Evolutionary conservation across 1,140 invertebrate genomes (phyloP).

Genomic region (Drosophila suzukii): DNA sequence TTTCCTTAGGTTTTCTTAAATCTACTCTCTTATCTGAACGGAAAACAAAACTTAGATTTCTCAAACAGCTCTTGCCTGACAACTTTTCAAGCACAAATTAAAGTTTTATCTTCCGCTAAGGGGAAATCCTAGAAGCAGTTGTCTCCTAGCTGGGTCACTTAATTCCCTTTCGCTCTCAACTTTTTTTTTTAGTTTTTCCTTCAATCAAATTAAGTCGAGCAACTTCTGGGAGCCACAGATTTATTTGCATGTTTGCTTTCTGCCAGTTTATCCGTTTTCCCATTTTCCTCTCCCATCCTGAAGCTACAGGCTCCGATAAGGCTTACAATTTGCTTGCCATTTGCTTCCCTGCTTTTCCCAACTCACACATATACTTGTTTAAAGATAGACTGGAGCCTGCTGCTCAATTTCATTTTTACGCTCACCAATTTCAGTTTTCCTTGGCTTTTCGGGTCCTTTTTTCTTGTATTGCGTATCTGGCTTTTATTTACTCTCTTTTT

Average conservation of each 20-base stretch:
- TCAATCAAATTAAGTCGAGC: conserved; percentile 43
- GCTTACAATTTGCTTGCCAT: conserved; percentile 51
- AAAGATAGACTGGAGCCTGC: conserved; percentile 48
- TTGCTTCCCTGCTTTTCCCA: conserved; percentile 18
- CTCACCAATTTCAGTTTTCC: conserved; percentile 58
- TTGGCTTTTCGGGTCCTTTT: conserved; percentile 34
- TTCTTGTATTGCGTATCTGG: conserved; percentile 22
- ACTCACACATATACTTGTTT: conserved; percentile 5
- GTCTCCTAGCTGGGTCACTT: conserved; percentile 2
- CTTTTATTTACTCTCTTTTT: conserved; percentile 44
- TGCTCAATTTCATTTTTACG: conserved; percentile 76
- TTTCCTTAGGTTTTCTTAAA: too few species aligned
- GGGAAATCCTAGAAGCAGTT: conserved; percentile 14
- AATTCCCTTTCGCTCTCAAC: background rate
- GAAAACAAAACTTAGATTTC: background rate
- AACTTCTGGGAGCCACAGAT: conserved; percentile 45
- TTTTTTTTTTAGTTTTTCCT: conserved; percentile 21
- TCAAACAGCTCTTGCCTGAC: background rate
- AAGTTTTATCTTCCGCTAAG: conserved; percentile 15
- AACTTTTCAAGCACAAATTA: conserved; percentile 6
- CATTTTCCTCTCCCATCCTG: conserved; percentile 15
- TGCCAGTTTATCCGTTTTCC: conserved; percentile 29
- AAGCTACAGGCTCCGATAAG: conserved; percentile 43
- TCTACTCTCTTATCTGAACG: background rate
- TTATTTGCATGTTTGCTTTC: conserved; percentile 47